These are phyloP conservation scores for Amyelois transitella DNA, from an alignment of 1,140 invertebrate genomes.

Conservation along the genomic window DNA sequence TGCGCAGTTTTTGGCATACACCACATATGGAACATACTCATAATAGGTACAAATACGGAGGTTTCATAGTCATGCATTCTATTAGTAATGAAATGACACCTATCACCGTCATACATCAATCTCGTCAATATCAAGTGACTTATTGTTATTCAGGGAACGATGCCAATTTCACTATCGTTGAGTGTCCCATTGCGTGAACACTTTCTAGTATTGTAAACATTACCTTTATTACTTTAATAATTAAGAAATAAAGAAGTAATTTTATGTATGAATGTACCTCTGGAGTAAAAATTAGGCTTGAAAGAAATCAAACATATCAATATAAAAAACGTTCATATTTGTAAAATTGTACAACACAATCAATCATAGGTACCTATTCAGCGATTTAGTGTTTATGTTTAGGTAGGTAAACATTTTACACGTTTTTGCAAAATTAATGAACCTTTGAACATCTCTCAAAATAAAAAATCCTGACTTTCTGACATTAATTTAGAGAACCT, in stretches of 20 bases:
- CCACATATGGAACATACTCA: neutral
- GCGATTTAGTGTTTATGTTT: too few species aligned
- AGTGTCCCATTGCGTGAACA: conserved; percentile 47
- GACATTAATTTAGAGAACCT: too few species aligned
- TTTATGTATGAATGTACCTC: conserved; percentile 6
- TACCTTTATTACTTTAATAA: conserved; percentile 17
- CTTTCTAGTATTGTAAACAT: conserved; percentile 55
- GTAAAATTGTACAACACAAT: too few species aligned
- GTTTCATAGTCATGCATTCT: neutral
- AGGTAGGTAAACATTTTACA: too few species aligned
- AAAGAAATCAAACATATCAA: too few species aligned
- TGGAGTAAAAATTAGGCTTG: too few species aligned
- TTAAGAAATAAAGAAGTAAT: conserved; percentile 17
- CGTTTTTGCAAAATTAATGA: too few species aligned
- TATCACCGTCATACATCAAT: conserved; percentile 4
- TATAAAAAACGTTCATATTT: too few species aligned
- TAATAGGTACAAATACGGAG: conserved; percentile 3
- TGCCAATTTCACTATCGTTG: conserved; percentile 60
- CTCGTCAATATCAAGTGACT: conserved; percentile 11
- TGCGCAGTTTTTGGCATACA: neutral
- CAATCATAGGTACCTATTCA: too few species aligned
- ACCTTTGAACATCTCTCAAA: too few species aligned
- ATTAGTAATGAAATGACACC: neutral
- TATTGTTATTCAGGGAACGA: conserved; percentile 41
- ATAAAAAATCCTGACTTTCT: too few species aligned